phyloP scores from a whole-genome alignment of 2,888 invertebrate species.

The Biston stratarius region DNA sequence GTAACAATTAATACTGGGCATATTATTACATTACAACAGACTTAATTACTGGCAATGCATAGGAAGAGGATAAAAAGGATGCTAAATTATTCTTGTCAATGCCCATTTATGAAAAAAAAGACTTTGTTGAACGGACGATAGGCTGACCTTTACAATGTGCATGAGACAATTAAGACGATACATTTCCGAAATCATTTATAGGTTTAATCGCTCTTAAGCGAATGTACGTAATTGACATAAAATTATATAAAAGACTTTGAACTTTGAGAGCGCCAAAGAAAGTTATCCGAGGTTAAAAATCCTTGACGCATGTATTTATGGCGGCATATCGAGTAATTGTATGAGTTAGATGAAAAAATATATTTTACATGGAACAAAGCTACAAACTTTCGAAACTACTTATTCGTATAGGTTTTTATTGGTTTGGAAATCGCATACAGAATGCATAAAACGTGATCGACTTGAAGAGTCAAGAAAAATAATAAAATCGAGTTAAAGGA shows the following conservation, averaged over 20 bases:
- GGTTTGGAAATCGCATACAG: neutral
- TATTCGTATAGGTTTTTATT: no score
- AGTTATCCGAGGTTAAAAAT: neutral
- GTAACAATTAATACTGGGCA: neutral
- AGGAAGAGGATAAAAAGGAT: conserved; percentile 5
- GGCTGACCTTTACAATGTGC: conserved; percentile 4
- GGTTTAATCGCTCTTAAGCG: neutral
- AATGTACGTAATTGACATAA: neutral
- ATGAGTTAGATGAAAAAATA: no score
- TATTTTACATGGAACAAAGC: no score
- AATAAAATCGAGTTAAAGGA: conserved; percentile 7
- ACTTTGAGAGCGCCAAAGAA: neutral
- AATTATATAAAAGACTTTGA: neutral
- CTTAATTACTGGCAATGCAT: neutral
- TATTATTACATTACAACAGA: neutral
- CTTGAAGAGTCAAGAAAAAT: neutral
- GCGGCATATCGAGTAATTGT: no score
- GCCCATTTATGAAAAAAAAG: conserved; percentile 2
- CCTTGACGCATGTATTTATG: neutral
- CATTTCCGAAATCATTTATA: conserved; percentile 7
- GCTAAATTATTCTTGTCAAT: conserved; percentile 15
- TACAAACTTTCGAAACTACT: no score
- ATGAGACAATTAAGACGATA: conserved; percentile 6
- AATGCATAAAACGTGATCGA: neutral
- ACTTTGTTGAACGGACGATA: conserved; percentile 2